A percentile compares a stretch with the other conserved stretches of the same genome.
Evolutionary conservation across 2,888 invertebrate genomes (phyloP).

Genomic region (Thera obeliscata): DNA sequence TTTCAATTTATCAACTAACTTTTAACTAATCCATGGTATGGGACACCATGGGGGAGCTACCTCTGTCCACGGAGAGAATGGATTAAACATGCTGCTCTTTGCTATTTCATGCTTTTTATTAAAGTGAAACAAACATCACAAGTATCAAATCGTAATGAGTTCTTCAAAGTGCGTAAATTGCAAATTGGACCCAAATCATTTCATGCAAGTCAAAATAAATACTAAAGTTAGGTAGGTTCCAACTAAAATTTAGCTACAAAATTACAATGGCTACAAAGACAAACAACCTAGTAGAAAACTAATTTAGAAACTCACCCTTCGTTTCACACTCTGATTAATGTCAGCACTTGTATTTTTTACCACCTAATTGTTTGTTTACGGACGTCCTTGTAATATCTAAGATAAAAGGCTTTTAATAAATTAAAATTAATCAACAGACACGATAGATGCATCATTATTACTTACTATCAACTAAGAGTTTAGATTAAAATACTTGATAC

Average conservation of each 20-base stretch:
- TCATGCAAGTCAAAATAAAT: neutral
- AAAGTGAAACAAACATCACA: too few species aligned
- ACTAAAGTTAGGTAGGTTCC: neutral
- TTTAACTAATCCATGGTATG: slow-evolving; percentile 31
- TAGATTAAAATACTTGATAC: too few species aligned
- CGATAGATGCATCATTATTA: neutral
- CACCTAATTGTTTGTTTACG: slow-evolving; percentile 40
- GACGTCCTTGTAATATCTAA: slow-evolving; percentile 24
- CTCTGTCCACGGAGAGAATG: slow-evolving; percentile 45
- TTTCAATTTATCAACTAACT: slow-evolving; percentile 64
- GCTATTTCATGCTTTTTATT: too few species aligned
- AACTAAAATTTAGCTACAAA: neutral
- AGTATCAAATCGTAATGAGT: too few species aligned
- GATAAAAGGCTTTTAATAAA: slow-evolving; percentile 25
- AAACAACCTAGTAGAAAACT: slow-evolving; percentile 25
- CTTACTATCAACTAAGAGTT: too few species aligned
- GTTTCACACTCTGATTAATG: slow-evolving; percentile 31
- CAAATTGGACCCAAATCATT: too few species aligned
- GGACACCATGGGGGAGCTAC: slow-evolving; percentile 44
- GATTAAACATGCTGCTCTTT: slow-evolving; percentile 4
- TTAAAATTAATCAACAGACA: slow-evolving; percentile 12
- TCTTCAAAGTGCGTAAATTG: too few species aligned
- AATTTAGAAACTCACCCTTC: slow-evolving; percentile 35
- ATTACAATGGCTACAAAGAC: slow-evolving; percentile 9
- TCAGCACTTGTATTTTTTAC: slow-evolving; percentile 38